Percentiles rank a stretch among this genome's conserved stretches.
Evolutionary conservation across 2,113 vertebrate species (phyloP).

Genomic region (Grus americana): DNA sequence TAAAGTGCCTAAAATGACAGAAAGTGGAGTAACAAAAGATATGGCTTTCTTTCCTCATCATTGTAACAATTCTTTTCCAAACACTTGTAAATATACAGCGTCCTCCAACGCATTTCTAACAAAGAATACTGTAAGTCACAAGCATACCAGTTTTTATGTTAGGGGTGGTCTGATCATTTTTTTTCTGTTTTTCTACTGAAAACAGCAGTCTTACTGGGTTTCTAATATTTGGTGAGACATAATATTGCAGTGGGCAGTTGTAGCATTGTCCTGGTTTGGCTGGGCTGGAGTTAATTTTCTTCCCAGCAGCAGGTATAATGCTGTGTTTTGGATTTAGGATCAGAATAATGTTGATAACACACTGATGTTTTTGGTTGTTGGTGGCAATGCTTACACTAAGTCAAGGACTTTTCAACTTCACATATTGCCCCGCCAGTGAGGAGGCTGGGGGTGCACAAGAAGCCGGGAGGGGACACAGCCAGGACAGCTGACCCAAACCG

Average conservation of each 20-base stretch:
- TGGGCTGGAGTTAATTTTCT: too few species aligned
- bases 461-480: too few species aligned
- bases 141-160: not conserved
- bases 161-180: not conserved
- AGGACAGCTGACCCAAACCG: too few species aligned
- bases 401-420: too few species aligned
- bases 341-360: too few species aligned
- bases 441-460: too few species aligned
- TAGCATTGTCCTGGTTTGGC: too few species aligned
- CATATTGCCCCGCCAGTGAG: too few species aligned
- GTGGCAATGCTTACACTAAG: too few species aligned
- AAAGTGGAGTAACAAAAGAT: not conserved
- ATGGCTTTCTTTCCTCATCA: not conserved
- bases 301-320: too few species aligned
- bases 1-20: not conserved
- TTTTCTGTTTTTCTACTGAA: not conserved
- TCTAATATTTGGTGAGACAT: not conserved
- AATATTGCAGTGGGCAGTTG: not conserved
- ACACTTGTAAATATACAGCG: not conserved
- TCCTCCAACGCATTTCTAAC: not conserved
- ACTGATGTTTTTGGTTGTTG: too few species aligned
- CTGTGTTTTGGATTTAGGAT: too few species aligned
- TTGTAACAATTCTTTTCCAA: not conserved
- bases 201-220: not conserved
- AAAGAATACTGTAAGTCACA: not conserved